Conservation (phyloP, 2,113 vertebrate species). For the Oreochromis niloticus region DNA sequence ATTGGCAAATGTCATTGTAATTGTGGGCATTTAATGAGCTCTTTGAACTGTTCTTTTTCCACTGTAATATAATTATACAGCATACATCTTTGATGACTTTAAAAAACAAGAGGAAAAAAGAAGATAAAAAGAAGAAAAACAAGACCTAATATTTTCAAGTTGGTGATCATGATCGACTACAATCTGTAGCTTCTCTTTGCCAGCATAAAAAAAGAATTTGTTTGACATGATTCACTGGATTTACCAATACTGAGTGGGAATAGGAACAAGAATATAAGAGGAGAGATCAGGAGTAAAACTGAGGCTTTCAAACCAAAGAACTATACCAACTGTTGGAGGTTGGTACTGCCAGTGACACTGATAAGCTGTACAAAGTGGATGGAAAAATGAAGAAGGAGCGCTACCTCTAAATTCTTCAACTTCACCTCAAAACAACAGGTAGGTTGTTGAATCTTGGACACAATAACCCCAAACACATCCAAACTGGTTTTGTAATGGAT, state of each 20-base stretch:
- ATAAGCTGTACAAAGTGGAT: background rate
- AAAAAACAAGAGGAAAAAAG: background rate
- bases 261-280: background rate
- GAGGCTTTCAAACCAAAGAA: background rate
- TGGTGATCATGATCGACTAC: background rate
- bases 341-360: background rate
- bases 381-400: background rate
- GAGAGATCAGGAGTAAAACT: background rate
- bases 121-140: background rate
- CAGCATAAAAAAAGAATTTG: background rate
- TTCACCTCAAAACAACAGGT: background rate
- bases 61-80: background rate
- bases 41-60: background rate
- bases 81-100: background rate
- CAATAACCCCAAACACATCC: background rate
- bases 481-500: background rate
- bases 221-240: background rate
- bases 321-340: background rate
- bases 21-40: background rate
- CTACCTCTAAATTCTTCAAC: background rate
- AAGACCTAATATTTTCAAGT: background rate
- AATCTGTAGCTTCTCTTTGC: background rate
- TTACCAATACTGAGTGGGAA: background rate
- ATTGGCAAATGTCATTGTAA: background rate
- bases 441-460: background rate